Percentiles rank a stretch among this genome's conserved stretches.
These are phyloP conservation scores for Chironomus striatipennis DNA, from an alignment of 1,140 invertebrate species.

Conservation along the genomic window DNA sequence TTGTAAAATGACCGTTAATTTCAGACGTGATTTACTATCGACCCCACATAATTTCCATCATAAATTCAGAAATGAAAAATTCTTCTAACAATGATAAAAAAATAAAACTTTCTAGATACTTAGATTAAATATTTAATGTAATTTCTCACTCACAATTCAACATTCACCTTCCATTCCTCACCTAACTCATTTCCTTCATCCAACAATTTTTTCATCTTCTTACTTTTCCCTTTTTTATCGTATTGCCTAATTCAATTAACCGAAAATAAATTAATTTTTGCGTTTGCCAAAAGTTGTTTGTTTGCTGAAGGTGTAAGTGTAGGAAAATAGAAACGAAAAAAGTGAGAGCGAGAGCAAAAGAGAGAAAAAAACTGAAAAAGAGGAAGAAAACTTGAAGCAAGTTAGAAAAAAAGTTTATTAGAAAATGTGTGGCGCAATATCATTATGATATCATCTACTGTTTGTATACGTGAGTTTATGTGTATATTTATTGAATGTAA, in stretches of 20 bases:
- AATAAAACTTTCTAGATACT: neutral
- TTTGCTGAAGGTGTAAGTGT: neutral
- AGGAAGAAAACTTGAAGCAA: too few relatives aligned
- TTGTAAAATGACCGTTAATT: too few relatives aligned
- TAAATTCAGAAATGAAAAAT: too few relatives aligned
- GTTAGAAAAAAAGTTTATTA: too few relatives aligned
- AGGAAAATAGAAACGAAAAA: too few relatives aligned
- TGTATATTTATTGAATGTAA: too few relatives aligned
- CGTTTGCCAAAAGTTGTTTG: conserved; percentile 7
- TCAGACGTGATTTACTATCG: too few relatives aligned
- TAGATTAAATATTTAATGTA: conserved; percentile 10
- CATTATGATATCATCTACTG: conserved; percentile 4
- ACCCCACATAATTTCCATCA: too few relatives aligned
- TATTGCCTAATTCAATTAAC: conserved; percentile 14
- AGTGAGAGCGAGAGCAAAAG: too few relatives aligned
- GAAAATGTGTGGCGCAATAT: neutral
- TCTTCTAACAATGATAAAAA: too few relatives aligned
- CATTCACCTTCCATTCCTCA: neutral
- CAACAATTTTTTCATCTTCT: neutral
- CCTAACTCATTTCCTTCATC: neutral
- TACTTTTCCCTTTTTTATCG: neutral
- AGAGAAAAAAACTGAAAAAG: too few relatives aligned
- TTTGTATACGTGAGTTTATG: too few relatives aligned
- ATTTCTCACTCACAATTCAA: conserved; percentile 1
- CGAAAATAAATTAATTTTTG: conserved; percentile 14